Evolutionary conservation across 2,888 invertebrate species (phyloP), one percentile per base, ranked within the genome.

Genomic region (Selenia dentaria): DNA sequence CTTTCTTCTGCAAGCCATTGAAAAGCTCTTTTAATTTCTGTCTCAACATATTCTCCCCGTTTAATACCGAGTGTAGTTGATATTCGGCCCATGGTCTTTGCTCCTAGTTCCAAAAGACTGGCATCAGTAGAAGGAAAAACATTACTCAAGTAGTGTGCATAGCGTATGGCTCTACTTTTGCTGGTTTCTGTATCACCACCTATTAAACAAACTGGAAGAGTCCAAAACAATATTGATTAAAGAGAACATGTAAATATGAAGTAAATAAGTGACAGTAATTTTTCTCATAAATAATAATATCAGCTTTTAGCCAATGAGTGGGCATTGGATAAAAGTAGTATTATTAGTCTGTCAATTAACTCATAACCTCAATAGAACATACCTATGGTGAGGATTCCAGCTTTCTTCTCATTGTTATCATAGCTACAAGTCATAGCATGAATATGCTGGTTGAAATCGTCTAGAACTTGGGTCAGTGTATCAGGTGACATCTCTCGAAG

Each of bases 381-480:
- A 95, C 96, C 94, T 71, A 99, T 99, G 1, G 97, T 97, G 14
- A 98, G 87, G 60, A 98, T 97, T 36, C 98, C 98, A 42, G 98
- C 98, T 87, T 97, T 98, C 73, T 96, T 97, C 74, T 98, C 98
- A 81, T 96, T 96, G 26, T 95, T 94, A 77, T 99, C 98, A 22
- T 95, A 94, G 62, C 97, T 96, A 11, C 97, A 96, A 2, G 98
- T 97, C 95, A 98, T 95, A 70, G 97, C 95, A 75, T 97, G 97
- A 57, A 99, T 98, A 69, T 97, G 96, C 75, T 97, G 96, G 78
- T 98, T 98, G 70, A 98, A 97, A 55, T 97, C 96, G 74, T 99
- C 98, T 76, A 98, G 94, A 67, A 98, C 97, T 42, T 94, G 92
- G 20, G 95, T 94, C 52, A 97, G 92, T 63, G 96, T 95, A 69